Base-by-base conservation (phyloP, 2,888 invertebrate species). In the Habroteleia sp. region DNA sequence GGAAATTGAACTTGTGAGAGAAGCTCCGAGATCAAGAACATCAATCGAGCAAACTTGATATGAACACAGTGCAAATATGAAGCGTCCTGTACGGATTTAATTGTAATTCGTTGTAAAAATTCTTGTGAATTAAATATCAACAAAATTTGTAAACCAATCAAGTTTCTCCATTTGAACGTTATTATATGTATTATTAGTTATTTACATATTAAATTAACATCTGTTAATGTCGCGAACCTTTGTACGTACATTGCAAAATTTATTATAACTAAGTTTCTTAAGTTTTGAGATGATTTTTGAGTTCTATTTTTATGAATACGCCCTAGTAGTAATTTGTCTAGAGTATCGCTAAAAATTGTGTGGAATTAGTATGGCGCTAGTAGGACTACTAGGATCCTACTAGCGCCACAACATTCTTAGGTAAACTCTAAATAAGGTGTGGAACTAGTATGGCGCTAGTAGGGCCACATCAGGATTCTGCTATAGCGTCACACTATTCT, bases 1-100 rank as follows among this genome's bases (percentile, higher is more conserved):
- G 50, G 33, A 65, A 44, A 63, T 7, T 17, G 60, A 68, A 68
- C 13, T 46, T 48, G 33, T 25, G 60, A 63, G n/a, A n/a, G 14
- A 37, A 52, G 60, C 44, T 27, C 46, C 8, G 13, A 58, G 60
- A 65, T 66, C 54, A 46, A 58, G 31, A 54, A 54, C 16, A 62
- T 27, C 62, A 52, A 62, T 44, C 39, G 54, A 65, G 56, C 37
- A 50, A 63, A 33, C 46, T 54, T 60, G 69, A 69, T 63, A 52
- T 35, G 63, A 58, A 77, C 10, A 46, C 23, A 44, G 44, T 60
- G 60, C 42, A 52, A 76, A 60, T 37, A 44, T 16, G 46, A 52
- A 56, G 44, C 17, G 50, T 62, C 13, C 44, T 7, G 25, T 20
- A 37, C 35, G 46, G 41, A 41, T 62, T n/a, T 62, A 16, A 46